phyloP scores from a whole-genome alignment of 2,797 vertebrate species.

The Myoxocephalus aenaeus region DNA sequence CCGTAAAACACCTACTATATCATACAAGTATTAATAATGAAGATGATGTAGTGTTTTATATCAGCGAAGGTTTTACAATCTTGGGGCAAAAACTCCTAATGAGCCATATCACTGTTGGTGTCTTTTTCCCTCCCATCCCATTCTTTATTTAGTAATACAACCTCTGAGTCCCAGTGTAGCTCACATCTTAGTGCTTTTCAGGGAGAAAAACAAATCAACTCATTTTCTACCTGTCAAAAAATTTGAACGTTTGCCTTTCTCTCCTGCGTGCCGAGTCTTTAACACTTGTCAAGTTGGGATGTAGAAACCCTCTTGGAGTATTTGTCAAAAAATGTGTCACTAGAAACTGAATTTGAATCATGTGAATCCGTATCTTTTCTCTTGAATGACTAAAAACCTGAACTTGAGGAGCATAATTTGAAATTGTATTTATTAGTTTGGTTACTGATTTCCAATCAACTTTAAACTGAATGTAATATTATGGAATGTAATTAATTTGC shows the following conservation, averaged over 20 bases:
- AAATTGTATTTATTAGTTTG: not conserved
- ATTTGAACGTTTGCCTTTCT: conserved; percentile 47
- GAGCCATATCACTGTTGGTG: conserved; percentile 39
- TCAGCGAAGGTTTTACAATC: not conserved
- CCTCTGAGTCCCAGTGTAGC: conserved; percentile 17
- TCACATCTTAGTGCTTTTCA: conserved; percentile 47
- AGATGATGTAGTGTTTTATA: conserved; percentile 39
- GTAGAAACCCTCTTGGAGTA: conserved; percentile 27
- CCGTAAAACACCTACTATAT: conserved; percentile 45
- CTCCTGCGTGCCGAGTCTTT: conserved; percentile 62
- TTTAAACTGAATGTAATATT: not conserved
- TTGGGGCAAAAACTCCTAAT: conserved; percentile 34
- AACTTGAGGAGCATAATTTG: not conserved
- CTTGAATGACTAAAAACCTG: not conserved
- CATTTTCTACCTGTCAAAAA: conserved; percentile 61
- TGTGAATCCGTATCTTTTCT: not conserved
- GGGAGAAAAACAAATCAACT: conserved; percentile 65
- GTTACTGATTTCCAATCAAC: not conserved
- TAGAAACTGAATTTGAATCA: not conserved
- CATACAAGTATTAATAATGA: conserved; percentile 42
- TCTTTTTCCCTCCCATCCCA: conserved; percentile 19
- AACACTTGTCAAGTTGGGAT: conserved; percentile 61
- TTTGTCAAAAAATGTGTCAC: not conserved
- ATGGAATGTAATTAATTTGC: too few species aligned
- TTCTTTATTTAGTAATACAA: conserved; percentile 52